Conservation (phyloP, 2,888 invertebrate genomes). For the Noctua janthe region DNA sequence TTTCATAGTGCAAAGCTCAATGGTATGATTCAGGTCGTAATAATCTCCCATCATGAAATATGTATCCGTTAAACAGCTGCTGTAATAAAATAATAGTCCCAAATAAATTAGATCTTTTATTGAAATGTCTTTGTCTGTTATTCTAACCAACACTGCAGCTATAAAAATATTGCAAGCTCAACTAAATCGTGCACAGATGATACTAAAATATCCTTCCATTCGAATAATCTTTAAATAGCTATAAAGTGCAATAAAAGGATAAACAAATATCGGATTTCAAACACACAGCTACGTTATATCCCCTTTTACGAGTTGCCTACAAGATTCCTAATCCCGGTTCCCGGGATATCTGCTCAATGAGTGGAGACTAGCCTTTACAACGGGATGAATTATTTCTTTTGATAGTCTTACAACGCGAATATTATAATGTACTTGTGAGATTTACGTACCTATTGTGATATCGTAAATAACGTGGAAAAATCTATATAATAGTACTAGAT, state of each 20-base stretch:
- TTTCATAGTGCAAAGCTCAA: neutral
- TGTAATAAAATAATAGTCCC: constrained; percentile 21
- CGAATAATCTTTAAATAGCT: constrained; percentile 55
- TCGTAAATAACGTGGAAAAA: constrained; percentile 46
- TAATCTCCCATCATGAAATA: constrained; percentile 27
- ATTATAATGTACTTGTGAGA: constrained; percentile 32
- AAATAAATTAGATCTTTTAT: constrained; percentile 38
- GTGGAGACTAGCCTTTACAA: constrained; percentile 43
- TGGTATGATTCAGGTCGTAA: neutral
- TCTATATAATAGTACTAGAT: constrained; percentile 10
- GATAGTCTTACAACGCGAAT: constrained; percentile 46
- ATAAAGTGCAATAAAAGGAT: constrained; percentile 58
- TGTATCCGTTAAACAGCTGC: constrained; percentile 15
- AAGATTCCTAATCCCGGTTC: constrained; percentile 52
- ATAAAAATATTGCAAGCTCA: constrained; percentile 53
- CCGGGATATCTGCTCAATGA: constrained; percentile 32
- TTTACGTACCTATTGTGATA: constrained; percentile 37
- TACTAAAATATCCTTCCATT: constrained; percentile 53
- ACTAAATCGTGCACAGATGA: constrained; percentile 41
- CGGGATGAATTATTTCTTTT: constrained; percentile 58
- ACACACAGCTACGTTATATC: constrained; percentile 53
- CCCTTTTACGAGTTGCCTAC: constrained; percentile 63
- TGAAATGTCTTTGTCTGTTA: constrained; percentile 34
- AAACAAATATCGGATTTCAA: constrained; percentile 60
- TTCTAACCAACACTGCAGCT: constrained; percentile 24